Conservation (phyloP, 23 tunicate genomes). For the Styela plicata region DNA sequence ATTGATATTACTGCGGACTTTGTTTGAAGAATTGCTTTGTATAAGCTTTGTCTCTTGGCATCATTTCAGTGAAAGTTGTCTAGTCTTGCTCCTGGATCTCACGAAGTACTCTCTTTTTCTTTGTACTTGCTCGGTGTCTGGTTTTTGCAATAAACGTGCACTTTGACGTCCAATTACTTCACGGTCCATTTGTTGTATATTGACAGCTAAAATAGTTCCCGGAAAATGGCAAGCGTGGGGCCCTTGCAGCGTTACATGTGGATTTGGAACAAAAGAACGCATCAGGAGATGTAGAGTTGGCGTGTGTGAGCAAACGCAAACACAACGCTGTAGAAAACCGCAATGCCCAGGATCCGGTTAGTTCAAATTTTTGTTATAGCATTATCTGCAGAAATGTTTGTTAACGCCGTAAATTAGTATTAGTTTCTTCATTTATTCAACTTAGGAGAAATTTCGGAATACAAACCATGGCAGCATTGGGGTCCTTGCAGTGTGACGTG, state of each 20-base stretch:
- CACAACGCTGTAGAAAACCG: slow-evolving; percentile 1
- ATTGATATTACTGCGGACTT: too few relatives aligned
- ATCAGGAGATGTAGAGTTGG: neutral
- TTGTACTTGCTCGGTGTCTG: too few relatives aligned
- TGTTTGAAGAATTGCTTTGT: too few relatives aligned
- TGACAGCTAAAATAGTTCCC: neutral
- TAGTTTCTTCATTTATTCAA: neutral
- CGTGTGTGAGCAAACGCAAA: slow-evolving; percentile 21
- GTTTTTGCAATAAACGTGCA: too few relatives aligned
- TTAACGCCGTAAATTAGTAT: too few relatives aligned
- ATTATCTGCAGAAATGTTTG: too few relatives aligned
- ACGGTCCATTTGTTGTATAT: too few relatives aligned
- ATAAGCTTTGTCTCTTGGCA: too few relatives aligned
- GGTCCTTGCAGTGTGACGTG: slow-evolving; percentile 14
- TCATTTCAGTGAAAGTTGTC: too few relatives aligned
- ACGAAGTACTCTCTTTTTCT: too few relatives aligned
- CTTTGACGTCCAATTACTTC: too few relatives aligned
- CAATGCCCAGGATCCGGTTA: neutral
- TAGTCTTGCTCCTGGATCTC: too few relatives aligned
- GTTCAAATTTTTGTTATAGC: neutral
- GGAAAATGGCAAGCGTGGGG: slow-evolving; percentile 29
- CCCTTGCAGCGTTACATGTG: slow-evolving; percentile 31
- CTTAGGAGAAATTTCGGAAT: neutral
- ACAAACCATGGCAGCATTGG: slow-evolving; percentile 13
- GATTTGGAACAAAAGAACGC: neutral